Conservation (phyloP, 2,888 invertebrate species). For the Amphipyra berbera region DNA sequence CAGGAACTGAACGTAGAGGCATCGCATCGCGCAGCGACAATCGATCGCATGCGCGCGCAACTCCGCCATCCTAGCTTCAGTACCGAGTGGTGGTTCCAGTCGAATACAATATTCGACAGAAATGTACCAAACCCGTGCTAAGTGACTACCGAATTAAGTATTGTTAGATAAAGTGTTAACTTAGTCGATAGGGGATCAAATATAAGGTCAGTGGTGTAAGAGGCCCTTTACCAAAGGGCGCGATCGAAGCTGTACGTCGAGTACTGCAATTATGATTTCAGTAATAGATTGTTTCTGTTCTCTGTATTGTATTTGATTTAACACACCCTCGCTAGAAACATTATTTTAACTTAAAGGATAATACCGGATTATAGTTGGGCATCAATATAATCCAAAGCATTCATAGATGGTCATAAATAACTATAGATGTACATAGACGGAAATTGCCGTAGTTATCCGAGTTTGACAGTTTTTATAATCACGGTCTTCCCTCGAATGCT, state of each 20-base stretch:
- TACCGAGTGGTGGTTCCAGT: constrained; percentile 76
- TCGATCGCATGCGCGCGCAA: constrained; percentile 88
- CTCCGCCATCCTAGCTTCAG: constrained; percentile 80
- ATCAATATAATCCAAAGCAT: constrained; percentile 25
- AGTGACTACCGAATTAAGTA: constrained; percentile 76
- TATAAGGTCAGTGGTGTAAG: constrained; percentile 70
- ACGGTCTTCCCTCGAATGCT: constrained; percentile 11
- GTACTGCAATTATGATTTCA: constrained; percentile 43
- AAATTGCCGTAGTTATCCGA: constrained; percentile 19
- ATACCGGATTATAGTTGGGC: not conserved
- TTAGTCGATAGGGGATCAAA: constrained; percentile 56
- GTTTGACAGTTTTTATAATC: constrained; percentile 46
- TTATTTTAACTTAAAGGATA: not conserved
- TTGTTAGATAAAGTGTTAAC: constrained; percentile 61
- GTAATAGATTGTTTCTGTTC: constrained; percentile 31
- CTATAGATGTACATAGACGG: constrained; percentile 13
- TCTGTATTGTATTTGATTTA: not conserved
- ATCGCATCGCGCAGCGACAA: constrained; percentile 83
- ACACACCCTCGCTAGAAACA: constrained; percentile 6
- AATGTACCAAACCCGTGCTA: constrained; percentile 84
- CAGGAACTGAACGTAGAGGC: constrained; percentile 75
- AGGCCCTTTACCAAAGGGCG: constrained; percentile 10
- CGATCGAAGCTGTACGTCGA: constrained; percentile 39
- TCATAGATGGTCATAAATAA: constrained; percentile 29
- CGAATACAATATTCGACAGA: constrained; percentile 83